Conservation (phyloP, 2,888 invertebrate genomes). For the Bellardia pandia region DNA sequence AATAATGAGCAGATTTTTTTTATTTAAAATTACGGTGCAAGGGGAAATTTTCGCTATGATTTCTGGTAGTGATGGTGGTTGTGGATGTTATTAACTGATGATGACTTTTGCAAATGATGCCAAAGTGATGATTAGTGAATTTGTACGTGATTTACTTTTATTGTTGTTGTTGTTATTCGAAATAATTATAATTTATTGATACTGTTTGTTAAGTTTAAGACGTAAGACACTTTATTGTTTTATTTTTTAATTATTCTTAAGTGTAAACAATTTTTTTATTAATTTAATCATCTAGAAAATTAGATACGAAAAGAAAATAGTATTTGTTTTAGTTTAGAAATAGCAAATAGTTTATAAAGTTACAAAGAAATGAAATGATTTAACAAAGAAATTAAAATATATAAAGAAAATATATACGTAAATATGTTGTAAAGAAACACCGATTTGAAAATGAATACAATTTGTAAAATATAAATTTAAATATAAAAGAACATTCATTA, state of each 20-base stretch:
- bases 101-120: constrained; percentile 71
- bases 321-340: constrained; percentile 75
- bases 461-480: constrained; percentile 31
- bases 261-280: constrained; percentile 75
- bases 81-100: constrained; percentile 67
- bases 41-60: constrained; percentile 56
- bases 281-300: constrained; percentile 84
- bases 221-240: constrained; percentile 71
- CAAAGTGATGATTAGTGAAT: constrained; percentile 71
- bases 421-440: constrained; percentile 38
- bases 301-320: constrained; percentile 81
- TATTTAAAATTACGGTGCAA: constrained; percentile 62
- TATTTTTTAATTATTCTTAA: constrained; percentile 63
- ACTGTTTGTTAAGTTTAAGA: constrained; percentile 63
- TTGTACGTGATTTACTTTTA: constrained; percentile 67
- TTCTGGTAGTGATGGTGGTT: constrained; percentile 51
- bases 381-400: constrained; percentile 7
- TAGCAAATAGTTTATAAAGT: constrained; percentile 77
- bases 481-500: constrained; percentile 47
- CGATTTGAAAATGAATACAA: constrained; percentile 49
- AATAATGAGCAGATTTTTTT: constrained; percentile 38
- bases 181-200: constrained; percentile 64
- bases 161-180: constrained; percentile 49
- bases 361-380: constrained; percentile 33
- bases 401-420: constrained; percentile 46